Conservation (phyloP, 37 sponge, comb jelly and placozoan species). For the Theonella swinhoei region DNA sequence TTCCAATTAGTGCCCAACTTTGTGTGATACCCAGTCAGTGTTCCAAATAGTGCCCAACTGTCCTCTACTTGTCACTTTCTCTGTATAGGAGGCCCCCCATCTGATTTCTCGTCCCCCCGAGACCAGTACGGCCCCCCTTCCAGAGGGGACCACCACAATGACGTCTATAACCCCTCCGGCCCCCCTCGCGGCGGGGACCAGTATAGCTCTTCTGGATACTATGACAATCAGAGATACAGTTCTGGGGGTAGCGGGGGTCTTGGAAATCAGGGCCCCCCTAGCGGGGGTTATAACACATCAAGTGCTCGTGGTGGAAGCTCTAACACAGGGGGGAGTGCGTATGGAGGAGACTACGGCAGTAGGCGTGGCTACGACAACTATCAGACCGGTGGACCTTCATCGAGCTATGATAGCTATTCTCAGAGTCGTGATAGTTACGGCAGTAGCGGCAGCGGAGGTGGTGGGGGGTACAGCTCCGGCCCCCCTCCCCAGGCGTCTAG, state of each 20-base stretch:
- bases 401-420: not conserved
- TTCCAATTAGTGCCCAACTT: not conserved
- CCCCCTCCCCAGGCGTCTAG: not conserved
- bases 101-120: not conserved
- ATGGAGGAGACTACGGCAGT: not conserved
- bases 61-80: not conserved
- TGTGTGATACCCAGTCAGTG: too few species aligned
- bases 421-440: not conserved
- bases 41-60: too few species aligned
- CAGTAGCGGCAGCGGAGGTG: not conserved
- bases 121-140: not conserved
- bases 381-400: not conserved
- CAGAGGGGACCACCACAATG: not conserved
- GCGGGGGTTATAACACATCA: not conserved
- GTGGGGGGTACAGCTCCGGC: not conserved
- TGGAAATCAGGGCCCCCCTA: not conserved
- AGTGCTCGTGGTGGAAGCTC: not conserved
- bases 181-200: not conserved
- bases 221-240: not conserved
- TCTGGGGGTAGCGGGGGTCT: not conserved
- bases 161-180: not conserved
- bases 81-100: not conserved
- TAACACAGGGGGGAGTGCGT: not conserved
- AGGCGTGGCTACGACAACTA: not conserved
- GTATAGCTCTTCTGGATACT: too few species aligned